Base-by-base conservation (phyloP, 1,140 invertebrate genomes). In the Pogonomyrmex barbatus region DNA sequence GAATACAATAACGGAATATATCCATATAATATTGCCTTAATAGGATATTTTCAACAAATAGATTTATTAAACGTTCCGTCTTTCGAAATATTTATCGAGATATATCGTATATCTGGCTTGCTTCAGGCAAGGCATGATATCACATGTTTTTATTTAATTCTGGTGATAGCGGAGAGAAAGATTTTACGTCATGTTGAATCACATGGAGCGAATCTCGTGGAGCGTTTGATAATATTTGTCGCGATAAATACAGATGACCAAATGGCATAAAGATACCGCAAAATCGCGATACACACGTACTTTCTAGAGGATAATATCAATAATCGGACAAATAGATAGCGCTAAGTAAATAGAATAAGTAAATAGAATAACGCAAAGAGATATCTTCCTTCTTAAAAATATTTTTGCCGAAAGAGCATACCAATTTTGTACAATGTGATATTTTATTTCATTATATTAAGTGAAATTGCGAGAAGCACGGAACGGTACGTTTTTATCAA, bases 251-350 rank as follows among this genome's bases (percentile, higher is more conserved):
- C 12, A 17, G 9, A 30, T 24, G 75, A 36, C 6, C 1, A 39
- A 30, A 2, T 12, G 60, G 4, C 12, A 54, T 3, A 47, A 42
- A 54, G n/a, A 52, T 9, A 68, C n/a, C n/a, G n/a, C n/a, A 54
- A 39, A 67, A 67, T 10, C 10, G 24, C 24, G 24, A 24, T 24
- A 24, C 24, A 24, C 24, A 24, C 24, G 12, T 67, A 54, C 6
- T 42, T 36, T 79, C 14, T 8, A 12, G 36, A 65, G 5, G 3
- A 47, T 30, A 63, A 47, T 63, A 17, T 47, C 4, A 24, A 63
- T n/a, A 47, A 14, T 14, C 33, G 10, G 17, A 30, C 17, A 67
- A 79, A 68, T 79, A 45, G 62, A 79, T 79, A 79, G 12, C n/a
- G 12, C 33, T 77, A 14, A 33, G 0, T 77, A 54, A n/a, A 76